Conservation (phyloP, 1,140 invertebrate species). For the Frieseomelitta varia region DNA sequence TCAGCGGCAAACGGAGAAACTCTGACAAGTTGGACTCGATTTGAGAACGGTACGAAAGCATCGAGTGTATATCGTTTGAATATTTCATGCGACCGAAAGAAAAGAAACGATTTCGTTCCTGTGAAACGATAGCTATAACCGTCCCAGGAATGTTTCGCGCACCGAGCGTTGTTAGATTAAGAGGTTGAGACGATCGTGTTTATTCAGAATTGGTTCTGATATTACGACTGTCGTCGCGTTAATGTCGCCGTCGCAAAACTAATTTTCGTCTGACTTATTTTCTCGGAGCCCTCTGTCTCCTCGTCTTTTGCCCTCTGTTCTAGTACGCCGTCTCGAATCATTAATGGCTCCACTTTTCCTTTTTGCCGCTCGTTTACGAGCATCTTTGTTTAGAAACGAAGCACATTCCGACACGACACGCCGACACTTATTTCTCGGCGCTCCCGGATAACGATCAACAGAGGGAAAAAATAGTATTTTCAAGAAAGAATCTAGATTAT, state of each 20-base stretch:
- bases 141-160: not conserved
- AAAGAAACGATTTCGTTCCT: not conserved
- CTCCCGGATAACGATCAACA: no score
- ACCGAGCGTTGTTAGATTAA: not conserved
- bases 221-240: not conserved
- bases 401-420: not conserved
- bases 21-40: not conserved
- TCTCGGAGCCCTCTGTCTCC: not conserved
- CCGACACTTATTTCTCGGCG: no score
- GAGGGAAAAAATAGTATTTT: no score
- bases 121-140: constrained; percentile 13
- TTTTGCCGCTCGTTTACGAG: not conserved
- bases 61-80: constrained; percentile 6
- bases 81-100: constrained; percentile 14
- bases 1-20: not conserved
- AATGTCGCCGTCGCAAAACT: constrained; percentile 32
- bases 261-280: not conserved
- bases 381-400: not conserved
- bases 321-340: not conserved
- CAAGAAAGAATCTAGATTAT: not conserved
- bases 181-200: constrained; percentile 23
- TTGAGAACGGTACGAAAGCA: not conserved
- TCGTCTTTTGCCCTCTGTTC: not conserved
- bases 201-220: not conserved
- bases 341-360: constrained; percentile 9